Base-by-base conservation (phyloP, 1,140 invertebrate genomes). In the Drosophila auraria region DNA sequence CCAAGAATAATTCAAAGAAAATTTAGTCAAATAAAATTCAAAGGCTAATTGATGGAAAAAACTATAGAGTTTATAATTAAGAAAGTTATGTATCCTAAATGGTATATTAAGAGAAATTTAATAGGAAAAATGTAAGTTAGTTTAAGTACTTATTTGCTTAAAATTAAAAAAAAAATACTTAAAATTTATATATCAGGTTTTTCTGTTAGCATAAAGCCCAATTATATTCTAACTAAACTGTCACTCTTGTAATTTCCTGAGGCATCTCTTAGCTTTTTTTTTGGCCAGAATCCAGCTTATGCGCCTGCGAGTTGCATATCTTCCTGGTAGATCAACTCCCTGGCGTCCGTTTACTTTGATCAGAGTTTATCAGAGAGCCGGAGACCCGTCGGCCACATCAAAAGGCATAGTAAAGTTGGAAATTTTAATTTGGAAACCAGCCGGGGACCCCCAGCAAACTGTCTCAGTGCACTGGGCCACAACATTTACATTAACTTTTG, bases 401-500 rank as follows among this genome's bases (percentile, higher is more conserved):
- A 78, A 65, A 64, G 78, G 68, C 58, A 73, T 73, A 71, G 23
- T 40, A 49, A 78, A 78, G 61, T 89, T 71, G 64, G 36, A 74
- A 87, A 49, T 87, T 87, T 87, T 80, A 87, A 83, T 87, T 87
- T 87, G 78, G 79, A 77, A 78, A 68, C 50, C 33, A 36, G 33
- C 33, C 50, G 62, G 59, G 78, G 73, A 53, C 51, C 44, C 62
- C 51, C 57, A 58, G 71, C 57, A 83, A 83, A 69, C 80, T 83
- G 83, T 87, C 72, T 87, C 83, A 62, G 59, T 80, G 68, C 66
- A 49, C 74, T 60, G 59, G 79, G 80, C 83, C 83, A 89, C 80
- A 87, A 87, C 84, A 87, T 89, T 87, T 87, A 89, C 81, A 89
- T 87, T 89, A 89, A 87, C 83, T 89, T 87, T 74, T 81, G 84